Evolutionary conservation across 1,140 invertebrate genomes (phyloP).

Genomic region (Portunus trituberculatus): DNA sequence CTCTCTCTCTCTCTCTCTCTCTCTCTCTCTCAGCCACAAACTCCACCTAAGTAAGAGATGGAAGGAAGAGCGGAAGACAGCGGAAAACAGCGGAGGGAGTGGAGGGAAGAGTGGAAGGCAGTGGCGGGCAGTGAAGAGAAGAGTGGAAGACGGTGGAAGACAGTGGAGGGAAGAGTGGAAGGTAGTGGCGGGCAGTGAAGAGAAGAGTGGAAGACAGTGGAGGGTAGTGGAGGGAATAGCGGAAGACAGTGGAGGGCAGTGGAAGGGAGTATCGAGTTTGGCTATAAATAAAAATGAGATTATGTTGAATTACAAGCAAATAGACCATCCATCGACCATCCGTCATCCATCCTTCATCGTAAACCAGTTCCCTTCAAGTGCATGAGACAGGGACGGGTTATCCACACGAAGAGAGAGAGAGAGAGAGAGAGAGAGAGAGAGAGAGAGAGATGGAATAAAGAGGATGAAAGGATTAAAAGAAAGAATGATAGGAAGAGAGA

Average conservation of each 20-base stretch:
- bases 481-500: not conserved
- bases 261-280: too few species aligned
- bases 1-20: constrained; percentile 4
- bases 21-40: not conserved
- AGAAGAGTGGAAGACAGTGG: too few species aligned
- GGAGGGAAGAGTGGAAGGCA: too few species aligned
- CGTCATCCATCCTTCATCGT: not conserved
- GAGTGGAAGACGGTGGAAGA: too few species aligned
- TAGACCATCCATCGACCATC: not conserved
- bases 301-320: constrained; percentile 14
- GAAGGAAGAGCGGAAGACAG: too few species aligned
- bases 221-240: too few species aligned
- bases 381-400: not conserved
- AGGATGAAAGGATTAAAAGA: not conserved
- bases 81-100: too few species aligned
- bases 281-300: constrained; percentile 2
- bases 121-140: too few species aligned
- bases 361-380: too few species aligned
- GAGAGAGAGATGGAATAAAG: not conserved
- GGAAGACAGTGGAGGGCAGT: too few species aligned
- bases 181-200: too few species aligned
- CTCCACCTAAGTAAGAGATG: not conserved
- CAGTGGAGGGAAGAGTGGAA: too few species aligned
- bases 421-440: constrained; percentile 17
- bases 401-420: not conserved